A percentile compares a stretch with the other conserved stretches of the same genome.
Evolutionary conservation across 2,113 vertebrate species (phyloP).

Genomic region (Hassar affinis): DNA sequence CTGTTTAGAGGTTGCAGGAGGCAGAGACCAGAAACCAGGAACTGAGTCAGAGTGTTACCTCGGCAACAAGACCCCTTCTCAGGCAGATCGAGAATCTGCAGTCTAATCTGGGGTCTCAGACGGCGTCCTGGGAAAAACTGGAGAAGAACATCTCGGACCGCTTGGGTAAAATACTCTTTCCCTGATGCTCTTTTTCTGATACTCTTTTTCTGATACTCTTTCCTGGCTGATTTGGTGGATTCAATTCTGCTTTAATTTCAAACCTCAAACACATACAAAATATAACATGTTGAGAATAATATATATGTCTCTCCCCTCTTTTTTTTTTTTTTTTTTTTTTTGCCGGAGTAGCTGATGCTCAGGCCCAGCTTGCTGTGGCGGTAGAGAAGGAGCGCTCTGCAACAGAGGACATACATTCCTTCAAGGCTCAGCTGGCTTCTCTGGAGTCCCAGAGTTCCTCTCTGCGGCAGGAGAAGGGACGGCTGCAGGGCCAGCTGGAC

Average conservation of each 20-base stretch:
- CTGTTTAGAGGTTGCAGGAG: conserved; percentile 86
- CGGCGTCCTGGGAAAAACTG: conserved; percentile 90
- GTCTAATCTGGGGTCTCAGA: conserved; percentile 87
- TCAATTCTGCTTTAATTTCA: background rate
- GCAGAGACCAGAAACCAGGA: conserved; percentile 94
- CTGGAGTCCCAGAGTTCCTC: conserved; percentile 89
- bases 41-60: conserved; percentile 90
- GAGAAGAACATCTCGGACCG: conserved; percentile 95
- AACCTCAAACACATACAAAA: too few species aligned
- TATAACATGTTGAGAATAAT: background rate
- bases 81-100: conserved; percentile 97
- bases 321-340: background rate
- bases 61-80: conserved; percentile 89
- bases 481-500: conserved; percentile 83
- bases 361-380: conserved; percentile 86
- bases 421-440: conserved; percentile 84
- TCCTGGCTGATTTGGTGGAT: background rate
- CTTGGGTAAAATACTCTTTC: conserved; percentile 86
- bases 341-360: conserved; percentile 79
- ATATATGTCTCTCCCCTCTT: too few species aligned
- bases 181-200: too few species aligned
- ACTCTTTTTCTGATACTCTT: too few species aligned
- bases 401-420: conserved; percentile 83
- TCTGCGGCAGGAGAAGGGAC: conserved; percentile 88
- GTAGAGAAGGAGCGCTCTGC: conserved; percentile 90